A percentile compares a stretch with the other conserved stretches of the same genome.
Conservation (phyloP, 2,888 invertebrate genomes). For the Alviniconcha strummeri region DNA sequence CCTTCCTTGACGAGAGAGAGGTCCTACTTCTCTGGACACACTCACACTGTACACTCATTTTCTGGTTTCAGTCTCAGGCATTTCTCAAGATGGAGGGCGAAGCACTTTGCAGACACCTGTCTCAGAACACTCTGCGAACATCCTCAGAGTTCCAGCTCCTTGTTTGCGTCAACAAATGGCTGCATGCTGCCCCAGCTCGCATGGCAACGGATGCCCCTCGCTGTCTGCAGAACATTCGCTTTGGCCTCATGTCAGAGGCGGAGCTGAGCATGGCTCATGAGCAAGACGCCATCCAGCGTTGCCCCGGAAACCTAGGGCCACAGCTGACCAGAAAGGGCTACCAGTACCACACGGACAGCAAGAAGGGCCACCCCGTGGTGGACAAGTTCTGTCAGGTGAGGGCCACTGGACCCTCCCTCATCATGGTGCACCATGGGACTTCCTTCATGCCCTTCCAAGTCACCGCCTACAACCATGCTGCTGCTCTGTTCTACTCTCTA, state of each 20-base stretch:
- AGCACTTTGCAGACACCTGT: conserved; percentile 60
- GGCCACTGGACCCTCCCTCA: conserved; percentile 55
- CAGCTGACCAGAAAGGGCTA: conserved; percentile 62
- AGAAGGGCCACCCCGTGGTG: conserved; percentile 63
- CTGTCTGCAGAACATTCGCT: conserved; percentile 65
- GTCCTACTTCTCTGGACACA: too few relatives aligned
- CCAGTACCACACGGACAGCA: conserved; percentile 62
- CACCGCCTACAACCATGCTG: conserved; percentile 64
- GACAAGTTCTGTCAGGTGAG: conserved; percentile 59
- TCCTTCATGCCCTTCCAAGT: conserved; percentile 71
- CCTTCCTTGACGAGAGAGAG: too few relatives aligned
- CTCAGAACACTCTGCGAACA: conserved; percentile 58
- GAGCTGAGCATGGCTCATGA: conserved; percentile 62
- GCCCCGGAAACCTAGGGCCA: conserved; percentile 51
- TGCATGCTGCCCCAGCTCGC: conserved; percentile 44
- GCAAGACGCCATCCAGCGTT: conserved; percentile 59
- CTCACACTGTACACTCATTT: too few relatives aligned
- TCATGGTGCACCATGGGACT: conserved; percentile 66
- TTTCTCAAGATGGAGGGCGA: conserved; percentile 64
- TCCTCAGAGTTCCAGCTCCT: conserved; percentile 66
- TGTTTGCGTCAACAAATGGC: conserved; percentile 66
- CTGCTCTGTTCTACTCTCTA: conserved; percentile 64
- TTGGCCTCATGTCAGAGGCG: conserved; percentile 67
- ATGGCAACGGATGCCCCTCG: conserved; percentile 49
- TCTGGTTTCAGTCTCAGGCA: conserved; percentile 48